Conservation (phyloP, 2,888 invertebrate species). For the Coleophora deauratella region DNA sequence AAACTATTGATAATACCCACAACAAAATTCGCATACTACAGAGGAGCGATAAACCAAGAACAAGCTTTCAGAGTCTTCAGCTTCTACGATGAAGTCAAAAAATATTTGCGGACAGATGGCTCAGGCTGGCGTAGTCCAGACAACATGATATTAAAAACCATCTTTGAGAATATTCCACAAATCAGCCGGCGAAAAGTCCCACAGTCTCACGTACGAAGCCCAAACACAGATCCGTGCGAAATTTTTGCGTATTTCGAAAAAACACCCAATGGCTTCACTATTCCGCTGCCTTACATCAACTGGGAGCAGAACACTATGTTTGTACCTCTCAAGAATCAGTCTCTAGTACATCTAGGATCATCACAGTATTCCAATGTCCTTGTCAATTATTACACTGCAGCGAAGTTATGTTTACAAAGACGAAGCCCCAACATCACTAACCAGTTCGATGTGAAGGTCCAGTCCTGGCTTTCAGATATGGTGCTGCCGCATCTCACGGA, state of each 20-base stretch:
- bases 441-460: conserved; percentile 68
- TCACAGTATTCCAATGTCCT: conserved; percentile 48
- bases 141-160: conserved; percentile 27
- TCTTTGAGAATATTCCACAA: conserved; percentile 32
- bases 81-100: conserved; percentile 73
- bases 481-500: conserved; percentile 73
- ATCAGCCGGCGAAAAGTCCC: conserved; percentile 14
- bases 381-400: conserved; percentile 72
- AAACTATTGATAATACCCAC: conserved; percentile 74
- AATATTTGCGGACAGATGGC: conserved; percentile 73
- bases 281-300: conserved; percentile 76
- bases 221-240: conserved; percentile 32
- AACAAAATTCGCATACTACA: conserved; percentile 76
- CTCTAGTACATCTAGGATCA: conserved; percentile 33
- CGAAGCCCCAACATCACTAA: conserved; percentile 39
- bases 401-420: conserved; percentile 62
- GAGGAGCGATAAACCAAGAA: conserved; percentile 71
- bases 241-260: conserved; percentile 43
- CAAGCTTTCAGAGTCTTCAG: conserved; percentile 70
- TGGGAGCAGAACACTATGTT: conserved; percentile 73
- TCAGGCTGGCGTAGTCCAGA: conserved; percentile 66
- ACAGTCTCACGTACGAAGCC: conserved; percentile 18
- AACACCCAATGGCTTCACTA: conserved; percentile 28
- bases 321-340: conserved; percentile 68
- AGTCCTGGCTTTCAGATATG: conserved; percentile 66